phyloP scores from a whole-genome alignment of 2,113 vertebrate genomes.

The Eonycteris spelaea region DNA sequence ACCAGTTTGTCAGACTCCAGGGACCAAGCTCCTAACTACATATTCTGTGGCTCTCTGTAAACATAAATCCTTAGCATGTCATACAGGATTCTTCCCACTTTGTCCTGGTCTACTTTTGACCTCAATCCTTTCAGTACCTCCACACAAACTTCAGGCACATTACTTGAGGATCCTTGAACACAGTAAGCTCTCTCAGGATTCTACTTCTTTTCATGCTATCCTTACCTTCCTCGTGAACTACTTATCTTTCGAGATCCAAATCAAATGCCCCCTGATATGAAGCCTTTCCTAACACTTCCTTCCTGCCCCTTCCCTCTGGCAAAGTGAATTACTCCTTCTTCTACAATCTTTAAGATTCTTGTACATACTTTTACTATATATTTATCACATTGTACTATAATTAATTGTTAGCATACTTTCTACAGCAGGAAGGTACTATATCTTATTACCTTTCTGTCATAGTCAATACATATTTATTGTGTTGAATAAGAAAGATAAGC shows the following conservation, averaged over 20 bases:
- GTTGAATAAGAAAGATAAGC: neutral
- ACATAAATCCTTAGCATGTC: neutral
- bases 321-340: neutral
- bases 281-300: neutral
- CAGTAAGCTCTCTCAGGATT: neutral
- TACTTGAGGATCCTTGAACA: neutral
- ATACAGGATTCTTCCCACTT: neutral
- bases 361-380: neutral
- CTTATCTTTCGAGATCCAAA: neutral
- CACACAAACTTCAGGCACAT: neutral
- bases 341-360: neutral
- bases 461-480: neutral
- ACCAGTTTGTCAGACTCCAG: neutral
- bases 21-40: neutral
- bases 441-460: neutral
- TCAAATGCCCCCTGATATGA: neutral
- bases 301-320: rapidly evolving
- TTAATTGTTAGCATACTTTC: neutral
- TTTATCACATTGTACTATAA: neutral
- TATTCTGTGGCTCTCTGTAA: neutral
- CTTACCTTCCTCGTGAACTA: neutral
- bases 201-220: neutral
- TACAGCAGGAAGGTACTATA: neutral
- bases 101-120: neutral
- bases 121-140: neutral